A percentile compares a stretch with the other conserved stretches of the same genome.
Conservation (phyloP, 2,888 invertebrate genomes). For the Chrysolina haemoptera region DNA sequence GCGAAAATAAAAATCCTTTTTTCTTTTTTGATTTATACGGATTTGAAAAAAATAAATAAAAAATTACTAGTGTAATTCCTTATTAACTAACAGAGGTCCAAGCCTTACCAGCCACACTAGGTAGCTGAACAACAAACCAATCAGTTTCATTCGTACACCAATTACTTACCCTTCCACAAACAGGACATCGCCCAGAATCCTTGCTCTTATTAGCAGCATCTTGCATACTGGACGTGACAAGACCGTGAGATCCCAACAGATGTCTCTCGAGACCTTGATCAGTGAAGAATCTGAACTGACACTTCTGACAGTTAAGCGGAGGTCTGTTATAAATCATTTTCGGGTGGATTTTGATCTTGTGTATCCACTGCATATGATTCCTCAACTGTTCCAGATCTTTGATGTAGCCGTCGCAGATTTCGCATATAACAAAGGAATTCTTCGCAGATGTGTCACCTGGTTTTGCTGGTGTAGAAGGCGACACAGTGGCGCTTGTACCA, state of each 20-base stretch:
- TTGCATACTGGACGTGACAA: slow-evolving; percentile 96
- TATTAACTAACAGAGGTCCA: too few species aligned
- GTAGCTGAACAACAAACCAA: too few species aligned
- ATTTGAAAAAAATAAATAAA: too few species aligned
- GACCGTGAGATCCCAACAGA: slow-evolving; percentile 92
- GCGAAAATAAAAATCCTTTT: too few species aligned
- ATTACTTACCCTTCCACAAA: slow-evolving; percentile 90
- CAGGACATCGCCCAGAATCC: slow-evolving; percentile 94
- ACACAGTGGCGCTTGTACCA: slow-evolving; percentile 67
- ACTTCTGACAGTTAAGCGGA: slow-evolving; percentile 95
- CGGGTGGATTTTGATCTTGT: slow-evolving; percentile 96
- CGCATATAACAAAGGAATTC: slow-evolving; percentile 92
- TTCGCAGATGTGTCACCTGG: slow-evolving; percentile 76
- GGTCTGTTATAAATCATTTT: slow-evolving; percentile 95
- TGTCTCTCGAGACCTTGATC: slow-evolving; percentile 97
- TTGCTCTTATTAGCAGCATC: slow-evolving; percentile 95
- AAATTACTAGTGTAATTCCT: too few species aligned
- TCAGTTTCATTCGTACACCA: too few species aligned
- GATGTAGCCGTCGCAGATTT: slow-evolving; percentile 97
- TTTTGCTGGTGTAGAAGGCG: slow-evolving; percentile 64
- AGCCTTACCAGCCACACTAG: too few species aligned
- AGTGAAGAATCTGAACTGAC: slow-evolving; percentile 96
- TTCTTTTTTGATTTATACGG: too few species aligned
- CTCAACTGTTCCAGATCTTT: slow-evolving; percentile 92
- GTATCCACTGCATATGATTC: slow-evolving; percentile 98